These are phyloP conservation scores for Malurus cyaneus DNA, from an alignment of 2,113 vertebrate genomes.

Conservation along the genomic window DNA sequence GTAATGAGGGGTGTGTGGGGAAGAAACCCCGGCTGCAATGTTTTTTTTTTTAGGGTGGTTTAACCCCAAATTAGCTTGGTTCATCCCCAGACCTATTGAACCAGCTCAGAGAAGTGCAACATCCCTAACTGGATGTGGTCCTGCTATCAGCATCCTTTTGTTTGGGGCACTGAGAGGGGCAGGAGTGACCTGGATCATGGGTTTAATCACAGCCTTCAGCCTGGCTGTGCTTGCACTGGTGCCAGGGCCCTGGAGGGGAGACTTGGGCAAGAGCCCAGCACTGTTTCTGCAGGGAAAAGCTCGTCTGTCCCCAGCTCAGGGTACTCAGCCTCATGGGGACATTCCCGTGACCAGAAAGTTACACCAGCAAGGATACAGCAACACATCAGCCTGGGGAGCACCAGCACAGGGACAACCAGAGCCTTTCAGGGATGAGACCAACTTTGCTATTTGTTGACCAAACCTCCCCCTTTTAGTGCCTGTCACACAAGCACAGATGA, in stretches of 20 bases:
- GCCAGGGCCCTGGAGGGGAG: not conserved
- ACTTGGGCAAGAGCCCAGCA: slow-evolving; percentile 10
- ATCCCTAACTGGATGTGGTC: not conserved
- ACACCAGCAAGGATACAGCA: rapidly evolving
- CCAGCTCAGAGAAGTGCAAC: rapidly evolving
- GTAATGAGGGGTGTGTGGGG: not conserved
- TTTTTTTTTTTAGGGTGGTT: not conserved
- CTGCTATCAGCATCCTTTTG: not conserved
- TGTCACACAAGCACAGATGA: not conserved
- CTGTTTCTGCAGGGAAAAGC: not conserved
- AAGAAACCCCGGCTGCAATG: rapidly evolving
- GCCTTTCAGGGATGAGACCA: not conserved
- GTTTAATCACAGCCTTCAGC: not conserved
- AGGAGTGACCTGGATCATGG: not conserved
- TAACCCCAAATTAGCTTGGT: not conserved
- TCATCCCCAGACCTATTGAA: not conserved
- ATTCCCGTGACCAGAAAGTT: not conserved
- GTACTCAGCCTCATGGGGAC: not conserved
- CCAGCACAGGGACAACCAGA: not conserved
- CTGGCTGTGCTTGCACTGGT: not conserved
- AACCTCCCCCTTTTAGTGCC: not conserved
- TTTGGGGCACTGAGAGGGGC: not conserved
- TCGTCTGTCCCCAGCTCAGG: not conserved
- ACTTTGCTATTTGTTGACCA: not conserved
- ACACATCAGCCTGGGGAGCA: not conserved